Conservation (phyloP, 1,140 invertebrate species). For the Acromyrmex charruanus region DNA sequence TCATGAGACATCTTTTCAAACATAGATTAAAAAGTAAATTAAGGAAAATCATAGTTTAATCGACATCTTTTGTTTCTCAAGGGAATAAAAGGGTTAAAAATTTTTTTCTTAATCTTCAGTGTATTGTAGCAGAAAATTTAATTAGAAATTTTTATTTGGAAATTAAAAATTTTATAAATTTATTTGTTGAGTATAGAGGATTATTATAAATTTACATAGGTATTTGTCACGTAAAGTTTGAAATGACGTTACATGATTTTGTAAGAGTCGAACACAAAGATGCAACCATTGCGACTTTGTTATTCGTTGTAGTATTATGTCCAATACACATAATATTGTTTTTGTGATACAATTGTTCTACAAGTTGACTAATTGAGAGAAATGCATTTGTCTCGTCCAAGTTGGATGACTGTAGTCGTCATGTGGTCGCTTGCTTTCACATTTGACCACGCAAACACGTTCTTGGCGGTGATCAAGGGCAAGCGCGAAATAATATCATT, state of each 20-base stretch:
- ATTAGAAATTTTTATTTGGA: background rate
- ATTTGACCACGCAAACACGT: conserved; percentile 26
- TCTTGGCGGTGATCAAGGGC: conserved; percentile 11
- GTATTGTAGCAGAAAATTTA: background rate
- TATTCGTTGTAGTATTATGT: background rate
- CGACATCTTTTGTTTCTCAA: background rate
- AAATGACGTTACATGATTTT: background rate
- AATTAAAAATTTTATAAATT: background rate
- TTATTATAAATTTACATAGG: conserved; percentile 2
- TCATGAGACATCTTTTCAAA: conserved; percentile 8
- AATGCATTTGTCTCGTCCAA: conserved; percentile 29
- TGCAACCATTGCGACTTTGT: background rate
- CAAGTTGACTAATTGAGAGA: background rate
- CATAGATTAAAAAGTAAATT: background rate
- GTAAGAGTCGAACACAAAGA: background rate
- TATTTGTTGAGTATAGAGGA: background rate
- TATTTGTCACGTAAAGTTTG: background rate
- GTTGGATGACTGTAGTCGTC: conserved; percentile 26
- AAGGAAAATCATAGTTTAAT: background rate
- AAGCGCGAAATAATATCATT: conserved; percentile 47
- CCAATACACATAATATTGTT: background rate
- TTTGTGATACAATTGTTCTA: background rate
- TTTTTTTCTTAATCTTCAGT: background rate
- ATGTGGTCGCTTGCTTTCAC: conserved; percentile 39
- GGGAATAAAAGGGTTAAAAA: background rate